Base-by-base conservation (phyloP, 2,888 invertebrate species). In the Ariolimax columbianus region DNA sequence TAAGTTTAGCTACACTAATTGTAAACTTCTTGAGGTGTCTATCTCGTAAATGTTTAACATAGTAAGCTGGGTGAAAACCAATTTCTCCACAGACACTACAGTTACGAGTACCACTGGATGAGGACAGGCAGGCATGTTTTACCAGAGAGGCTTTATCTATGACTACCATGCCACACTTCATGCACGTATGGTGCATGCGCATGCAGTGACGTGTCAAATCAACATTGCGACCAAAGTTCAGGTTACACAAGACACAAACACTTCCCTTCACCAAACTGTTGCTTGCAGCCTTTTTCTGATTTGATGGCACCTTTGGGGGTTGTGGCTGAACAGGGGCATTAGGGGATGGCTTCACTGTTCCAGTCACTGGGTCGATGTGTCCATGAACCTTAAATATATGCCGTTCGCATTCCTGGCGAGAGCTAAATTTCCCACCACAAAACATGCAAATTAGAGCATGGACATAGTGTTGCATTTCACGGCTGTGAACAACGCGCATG, bases 401-500 rank as follows among this genome's bases (percentile, higher is more conserved):
- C 63, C 88, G 87, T 80, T 92, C 92, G 1, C 90, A 85, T 26
- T 89, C 89, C 23, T 87, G 87, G 40, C 90, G 89, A 75, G 89
- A 89, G 40, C 85, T 77, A 40, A 90, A 90, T 26, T 89, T 88
- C 9, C 87, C 87, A 0, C 92, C 92, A 89, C 93, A 93, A 86
- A 92, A 91, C 66, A 89, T 88, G 72, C 90, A 91, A 86, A 91
- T 91, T 68, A 91, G 90, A 73, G 90, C 89, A 82, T 90, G 89
- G 79, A 91, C 79, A 68, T 89, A 89, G 75, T 88, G 88, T 6
- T 98, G 98, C 89, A 98, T 94, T 55, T 97, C 97, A 96, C 98
- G 96, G 92, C 97, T 97, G 95, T 98, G 98, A 94, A 98, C 98
- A 90, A 97, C 96, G 77, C 97, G 97, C 86, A 98, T 98, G 93